Evolutionary conservation across 2,888 invertebrate genomes (phyloP), one percentile per base, ranked within the genome.

Genomic region (Apomyelois bistriatella): DNA sequence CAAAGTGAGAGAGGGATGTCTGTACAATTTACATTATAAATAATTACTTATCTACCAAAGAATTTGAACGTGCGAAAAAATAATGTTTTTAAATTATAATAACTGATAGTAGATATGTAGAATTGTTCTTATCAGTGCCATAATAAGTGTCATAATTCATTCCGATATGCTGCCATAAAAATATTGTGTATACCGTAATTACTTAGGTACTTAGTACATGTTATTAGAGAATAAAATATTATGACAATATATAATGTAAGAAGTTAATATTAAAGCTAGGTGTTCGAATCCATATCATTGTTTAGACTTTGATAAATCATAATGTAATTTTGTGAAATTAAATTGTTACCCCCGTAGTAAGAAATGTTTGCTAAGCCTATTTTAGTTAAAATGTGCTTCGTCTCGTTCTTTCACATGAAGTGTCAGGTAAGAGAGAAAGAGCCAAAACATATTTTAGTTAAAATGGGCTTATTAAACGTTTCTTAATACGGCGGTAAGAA

Each of bases 181-280:
- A 32, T 10, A 22, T 32, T 41, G 49, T 15, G 38, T 57, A 28
- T 54, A 53, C 53, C 52, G 51, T 55, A 54, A 58, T 53, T 9
- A 10, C 10, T 32, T 84, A 82, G n/a, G 74, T 63, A 60, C 64
- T 12, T 16, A 22, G 2, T 22, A 22, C 22, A 22, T 22, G 22
- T 40, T 10, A 40, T 40, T 40, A 15, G 15, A 15, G 16, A 16
- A 9, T 74, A 76, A 79, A 46, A 72, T 76, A 72, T 70, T 72
- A 76, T 71, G 87, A 87, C 87, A 87, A 87, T 87, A 87, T 85
- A 70, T 79, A 79, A 70, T 64, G 65, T 55, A 76, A 77, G 73
- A 72, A 53, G 53, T 54, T 54, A 58, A 35, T 40, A 3, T 53
- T 55, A 55, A 59, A 56, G 35, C 52, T 64, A 61, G 56, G 58